These are phyloP conservation scores for Amorpha juglandis DNA, from an alignment of 2,888 invertebrate genomes.

Conservation along the genomic window DNA sequence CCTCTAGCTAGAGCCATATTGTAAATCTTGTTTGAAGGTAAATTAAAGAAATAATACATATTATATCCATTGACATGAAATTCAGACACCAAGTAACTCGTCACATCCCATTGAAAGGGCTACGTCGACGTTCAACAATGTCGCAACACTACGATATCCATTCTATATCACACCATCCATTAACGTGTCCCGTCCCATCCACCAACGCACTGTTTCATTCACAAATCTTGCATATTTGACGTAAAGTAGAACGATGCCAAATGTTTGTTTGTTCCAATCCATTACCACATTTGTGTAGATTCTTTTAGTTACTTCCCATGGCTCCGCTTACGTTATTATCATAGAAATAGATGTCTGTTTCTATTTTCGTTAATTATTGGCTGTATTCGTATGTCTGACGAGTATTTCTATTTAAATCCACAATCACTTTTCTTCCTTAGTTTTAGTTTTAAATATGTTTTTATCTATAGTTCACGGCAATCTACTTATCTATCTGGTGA, in stretches of 20 bases:
- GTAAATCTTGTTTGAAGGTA: too few species aligned
- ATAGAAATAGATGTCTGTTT: background rate
- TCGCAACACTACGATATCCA: background rate
- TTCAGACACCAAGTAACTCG: too few species aligned
- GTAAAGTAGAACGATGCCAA: slow-evolving; percentile 17
- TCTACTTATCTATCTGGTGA: too few species aligned
- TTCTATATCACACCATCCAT: slow-evolving; percentile 10
- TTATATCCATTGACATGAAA: too few species aligned
- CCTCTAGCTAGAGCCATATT: too few species aligned
- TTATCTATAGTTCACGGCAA: background rate
- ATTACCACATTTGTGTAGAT: background rate
- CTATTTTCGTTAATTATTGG: background rate
- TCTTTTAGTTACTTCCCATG: background rate
- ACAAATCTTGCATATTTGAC: slow-evolving; percentile 17
- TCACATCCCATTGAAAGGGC: too few species aligned
- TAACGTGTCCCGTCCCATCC: slow-evolving; percentile 13
- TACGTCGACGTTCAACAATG: background rate
- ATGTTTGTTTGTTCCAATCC: background rate
- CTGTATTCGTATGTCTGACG: background rate
- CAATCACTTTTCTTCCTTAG: background rate
- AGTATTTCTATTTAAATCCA: background rate
- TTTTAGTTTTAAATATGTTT: slow-evolving; percentile 4
- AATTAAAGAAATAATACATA: too few species aligned
- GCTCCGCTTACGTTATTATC: background rate
- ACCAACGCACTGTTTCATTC: slow-evolving; percentile 14